Base-by-base conservation (phyloP, 2,113 vertebrate genomes). In the Sturnus vulgaris region DNA sequence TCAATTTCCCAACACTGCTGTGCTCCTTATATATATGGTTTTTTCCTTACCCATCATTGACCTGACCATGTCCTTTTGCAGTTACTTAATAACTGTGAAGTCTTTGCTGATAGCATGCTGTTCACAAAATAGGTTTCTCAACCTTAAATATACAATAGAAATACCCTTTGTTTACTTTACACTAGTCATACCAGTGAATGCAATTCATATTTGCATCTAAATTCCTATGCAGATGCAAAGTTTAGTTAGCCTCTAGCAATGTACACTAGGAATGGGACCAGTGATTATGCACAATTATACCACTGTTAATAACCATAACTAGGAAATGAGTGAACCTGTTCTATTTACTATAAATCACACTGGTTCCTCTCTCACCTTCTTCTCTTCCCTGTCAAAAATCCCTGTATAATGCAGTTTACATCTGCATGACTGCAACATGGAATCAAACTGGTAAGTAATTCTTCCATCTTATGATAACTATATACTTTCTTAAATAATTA, bases 161-260 rank as follows among this genome's bases (percentile, higher is more conserved):
- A 91, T 87, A 88, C 56, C 76, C 72, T 92, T 93, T 93, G 82
- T 95, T 96, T 96, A 91, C 91, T 96, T 88, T 84, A 89, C 59
- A 83, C 82, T 92, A 75, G 79, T 84, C 89, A 77, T 96, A 91
- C 49, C 91, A 89, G 64, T 93, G 92, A 96, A 90, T 86, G 90
- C 40, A 91, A 88, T 80, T 94, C 81, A 91, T 93, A 93, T 92
- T 96, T 93, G 87, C 91, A 97, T 93, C 93, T 91, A 91, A 92
- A 97, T 96, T 95, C 92, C 95, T 87, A 95, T 93, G 89, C 92
- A 90, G 57, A 91, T 90, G 78, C 17, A 68, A 92, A 86, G 72
- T 79, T 82, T 37, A 91, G 80, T 80, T 90, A 93, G 90, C 93
- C 85, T 94, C 72, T 73, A 83, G 82, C 71, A 73, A 77, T 47